A percentile compares a stretch with the other conserved stretches of the same genome.
Evolutionary conservation across 2,888 invertebrate species (phyloP).

Genomic region (Hyposoter didymator): DNA sequence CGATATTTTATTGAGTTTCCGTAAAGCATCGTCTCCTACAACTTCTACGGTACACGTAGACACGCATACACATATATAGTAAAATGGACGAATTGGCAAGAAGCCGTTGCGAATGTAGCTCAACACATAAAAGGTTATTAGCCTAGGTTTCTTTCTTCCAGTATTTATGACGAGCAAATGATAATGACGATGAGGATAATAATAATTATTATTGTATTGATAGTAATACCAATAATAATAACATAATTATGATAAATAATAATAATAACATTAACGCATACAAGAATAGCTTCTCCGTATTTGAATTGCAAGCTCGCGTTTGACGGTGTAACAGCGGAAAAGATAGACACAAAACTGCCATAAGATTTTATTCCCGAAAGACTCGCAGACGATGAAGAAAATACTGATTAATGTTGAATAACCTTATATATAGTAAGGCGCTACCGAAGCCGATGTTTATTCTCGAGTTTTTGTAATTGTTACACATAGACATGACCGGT

Average conservation of each 20-base stretch:
- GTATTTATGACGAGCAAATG: constrained; percentile 77
- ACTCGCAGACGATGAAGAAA: constrained; percentile 34
- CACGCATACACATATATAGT: constrained; percentile 26
- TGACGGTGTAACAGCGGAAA: constrained; percentile 16
- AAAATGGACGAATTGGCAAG: constrained; percentile 51
- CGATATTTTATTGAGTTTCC: neutral
- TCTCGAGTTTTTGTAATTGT: constrained; percentile 67
- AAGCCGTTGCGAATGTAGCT: constrained; percentile 59
- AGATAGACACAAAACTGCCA: constrained; percentile 77
- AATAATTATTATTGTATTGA: constrained; percentile 38
- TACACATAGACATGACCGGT: constrained; percentile 48
- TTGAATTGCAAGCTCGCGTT: constrained; percentile 54
- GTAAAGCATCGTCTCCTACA: neutral
- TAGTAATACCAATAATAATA: constrained; percentile 30
- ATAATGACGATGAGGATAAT: constrained; percentile 9
- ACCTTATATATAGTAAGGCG: constrained; percentile 61
- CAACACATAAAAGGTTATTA: constrained; percentile 55
- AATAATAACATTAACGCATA: constrained; percentile 9
- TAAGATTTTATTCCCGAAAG: constrained; percentile 72
- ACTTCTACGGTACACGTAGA: neutral
- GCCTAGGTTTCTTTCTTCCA: constrained; percentile 80
- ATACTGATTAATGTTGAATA: neutral
- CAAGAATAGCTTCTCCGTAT: constrained; percentile 59
- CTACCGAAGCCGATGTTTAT: constrained; percentile 73
- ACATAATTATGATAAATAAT: neutral